Evolutionary conservation across 2,888 invertebrate species (phyloP).

Genomic region (Amblyteles armatorius): DNA sequence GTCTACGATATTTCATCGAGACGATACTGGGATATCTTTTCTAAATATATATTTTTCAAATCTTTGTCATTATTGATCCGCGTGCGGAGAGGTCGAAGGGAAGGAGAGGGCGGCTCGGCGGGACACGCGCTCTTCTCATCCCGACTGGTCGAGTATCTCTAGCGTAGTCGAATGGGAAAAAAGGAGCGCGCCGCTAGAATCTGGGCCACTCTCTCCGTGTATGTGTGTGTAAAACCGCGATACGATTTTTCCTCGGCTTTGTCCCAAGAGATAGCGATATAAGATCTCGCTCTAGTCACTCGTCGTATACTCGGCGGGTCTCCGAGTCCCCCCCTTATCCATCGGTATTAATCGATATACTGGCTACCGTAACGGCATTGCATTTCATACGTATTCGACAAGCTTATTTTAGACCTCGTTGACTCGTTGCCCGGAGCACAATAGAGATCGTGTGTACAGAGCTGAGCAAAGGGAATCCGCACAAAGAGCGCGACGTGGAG

Average conservation of each 20-base stretch:
- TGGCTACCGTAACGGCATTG: conserved; percentile 12
- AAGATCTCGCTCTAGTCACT: conserved; percentile 29
- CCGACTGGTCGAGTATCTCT: conserved; percentile 23
- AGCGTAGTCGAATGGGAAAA: conserved; percentile 28
- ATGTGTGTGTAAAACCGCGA: conserved; percentile 35
- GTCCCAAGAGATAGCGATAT: conserved; percentile 7
- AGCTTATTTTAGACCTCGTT: conserved; percentile 60
- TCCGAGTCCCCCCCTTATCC: conserved; percentile 20
- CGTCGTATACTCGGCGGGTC: conserved; percentile 9
- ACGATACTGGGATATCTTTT: too few relatives aligned
- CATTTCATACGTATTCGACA: conserved; percentile 19
- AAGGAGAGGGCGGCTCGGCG: conserved; percentile 15
- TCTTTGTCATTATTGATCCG: conserved; percentile 59
- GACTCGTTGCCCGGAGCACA: conserved; percentile 50
- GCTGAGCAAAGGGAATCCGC: conserved; percentile 40
- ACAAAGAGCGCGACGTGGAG: conserved; percentile 44
- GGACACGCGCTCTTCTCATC: conserved; percentile 44
- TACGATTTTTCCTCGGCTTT: conserved; percentile 46
- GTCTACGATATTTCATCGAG: too few relatives aligned
- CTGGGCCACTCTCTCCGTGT: conserved; percentile 48
- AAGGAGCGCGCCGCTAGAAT: conserved; percentile 44
- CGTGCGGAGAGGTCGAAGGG: not conserved
- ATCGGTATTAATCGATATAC: conserved; percentile 53
- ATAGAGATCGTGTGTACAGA: conserved; percentile 19
- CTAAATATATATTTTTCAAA: not conserved